A percentile compares a stretch with the other conserved stretches of the same genome.
Evolutionary conservation across 1,140 invertebrate genomes (phyloP).

Genomic region (Conus ventricosus): DNA sequence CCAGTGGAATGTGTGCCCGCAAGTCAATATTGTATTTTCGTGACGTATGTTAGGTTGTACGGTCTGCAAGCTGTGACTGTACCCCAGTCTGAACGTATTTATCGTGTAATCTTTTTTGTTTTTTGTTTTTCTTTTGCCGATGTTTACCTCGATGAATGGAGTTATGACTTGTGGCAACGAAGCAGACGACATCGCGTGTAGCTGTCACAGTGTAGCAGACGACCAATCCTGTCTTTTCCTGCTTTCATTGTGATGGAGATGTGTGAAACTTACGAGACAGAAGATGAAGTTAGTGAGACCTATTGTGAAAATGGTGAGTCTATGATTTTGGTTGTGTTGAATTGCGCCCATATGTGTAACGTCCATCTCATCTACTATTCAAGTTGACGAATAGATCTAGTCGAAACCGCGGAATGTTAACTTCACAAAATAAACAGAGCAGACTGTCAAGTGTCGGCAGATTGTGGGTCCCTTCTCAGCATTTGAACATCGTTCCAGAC

Average conservation of each 20-base stretch:
- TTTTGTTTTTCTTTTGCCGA: neutral
- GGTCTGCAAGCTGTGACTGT: neutral
- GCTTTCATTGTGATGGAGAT: neutral
- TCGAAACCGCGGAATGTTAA: no score
- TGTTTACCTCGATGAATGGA: neutral
- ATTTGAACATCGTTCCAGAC: no score
- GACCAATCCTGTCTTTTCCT: neutral
- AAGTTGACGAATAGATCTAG: no score
- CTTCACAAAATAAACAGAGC: no score
- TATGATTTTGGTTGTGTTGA: no score
- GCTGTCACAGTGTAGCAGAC: neutral
- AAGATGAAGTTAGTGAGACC: neutral
- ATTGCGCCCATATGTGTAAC: no score
- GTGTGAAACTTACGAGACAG: neutral
- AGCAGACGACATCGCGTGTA: neutral
- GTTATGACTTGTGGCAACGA: neutral
- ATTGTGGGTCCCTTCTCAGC: no score
- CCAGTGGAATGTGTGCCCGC: constrained; percentile 5
- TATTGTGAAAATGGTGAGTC: neutral
- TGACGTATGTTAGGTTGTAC: neutral
- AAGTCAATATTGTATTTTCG: neutral
- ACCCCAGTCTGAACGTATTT: neutral
- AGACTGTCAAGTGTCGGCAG: no score
- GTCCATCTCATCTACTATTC: no score
- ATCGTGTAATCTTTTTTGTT: neutral